Base-by-base conservation (phyloP, 1,140 invertebrate genomes). In the Tetraneura akinire region DNA sequence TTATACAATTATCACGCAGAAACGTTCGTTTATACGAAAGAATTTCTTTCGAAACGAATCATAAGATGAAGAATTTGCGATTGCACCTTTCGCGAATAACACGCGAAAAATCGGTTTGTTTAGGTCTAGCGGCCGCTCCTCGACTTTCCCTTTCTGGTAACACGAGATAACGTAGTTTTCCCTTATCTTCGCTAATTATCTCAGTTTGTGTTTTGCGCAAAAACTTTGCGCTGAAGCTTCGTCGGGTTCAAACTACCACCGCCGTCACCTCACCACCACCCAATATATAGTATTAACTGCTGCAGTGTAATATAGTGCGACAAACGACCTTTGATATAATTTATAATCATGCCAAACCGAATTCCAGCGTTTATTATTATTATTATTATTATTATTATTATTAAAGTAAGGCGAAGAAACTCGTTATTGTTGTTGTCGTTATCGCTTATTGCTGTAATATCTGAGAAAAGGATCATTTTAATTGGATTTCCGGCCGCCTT, bases 381-480 rank as follows among this genome's bases (percentile, higher is more conserved):
- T 10, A 53, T 64, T 37, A 32, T 64, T 37, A 37, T 37, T 21
- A 45, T 68, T 68, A 47, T 68, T 68, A n/a, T 32, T 62, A 23
- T 68, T 68, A 55, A 76, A 57, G 51, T 55, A 55, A 57, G 51
- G 51, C 16, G 73, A 55, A 57, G 73, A 51, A 55, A 76, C 49
- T 55, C n/a, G 53, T 57, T 16, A 29, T 55, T 26, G 70, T 55
- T 16, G 68, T 71, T 51, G 29, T 71, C 26, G 68, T 51, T 42
- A 37, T 57, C 51, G 51, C 53, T 71, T 37, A 51, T 71, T 32
- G 47, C 68, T 26, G 29, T 62, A 68, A 68, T 26, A 42, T 57
- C 29, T 76, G 70, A 76, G 73, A 76, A 68, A 76, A 76, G 53
- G 73, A 76, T 76, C 32, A 29, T 76, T 76, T 76, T 76, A 76